Percentiles rank a stretch among this genome's conserved stretches.
Evolutionary conservation across 2,113 vertebrate species (phyloP).

Genomic region (Ammodytes dubius): DNA sequence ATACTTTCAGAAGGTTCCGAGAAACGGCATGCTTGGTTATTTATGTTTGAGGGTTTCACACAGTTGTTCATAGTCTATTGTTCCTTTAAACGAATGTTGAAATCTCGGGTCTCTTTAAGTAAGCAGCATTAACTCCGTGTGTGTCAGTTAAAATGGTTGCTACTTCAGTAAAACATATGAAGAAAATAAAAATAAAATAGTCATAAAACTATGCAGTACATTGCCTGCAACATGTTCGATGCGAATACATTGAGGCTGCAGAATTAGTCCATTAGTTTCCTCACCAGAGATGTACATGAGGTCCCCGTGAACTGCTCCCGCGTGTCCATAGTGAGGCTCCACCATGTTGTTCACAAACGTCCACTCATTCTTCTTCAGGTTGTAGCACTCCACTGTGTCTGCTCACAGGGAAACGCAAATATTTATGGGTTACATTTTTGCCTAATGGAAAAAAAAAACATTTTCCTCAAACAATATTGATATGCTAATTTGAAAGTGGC

Average conservation of each 20-base stretch:
- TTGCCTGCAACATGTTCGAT: too few relatives aligned
- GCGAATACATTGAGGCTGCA: too few relatives aligned
- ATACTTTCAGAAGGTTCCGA: background rate
- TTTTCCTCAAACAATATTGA: too few relatives aligned
- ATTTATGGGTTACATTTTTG: too few relatives aligned
- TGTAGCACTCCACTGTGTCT: constrained; percentile 87
- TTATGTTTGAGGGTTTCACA: background rate
- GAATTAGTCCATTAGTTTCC: background rate
- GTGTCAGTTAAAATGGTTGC: background rate
- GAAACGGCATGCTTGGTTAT: background rate
- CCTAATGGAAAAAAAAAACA: too few relatives aligned
- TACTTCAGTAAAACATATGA: background rate
- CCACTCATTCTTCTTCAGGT: constrained; percentile 87
- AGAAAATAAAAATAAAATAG: too few relatives aligned
- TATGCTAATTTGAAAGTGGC: background rate
- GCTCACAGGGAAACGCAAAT: background rate
- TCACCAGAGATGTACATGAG: constrained; percentile 89
- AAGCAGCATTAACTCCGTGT: too few relatives aligned
- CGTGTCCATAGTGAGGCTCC: constrained; percentile 88
- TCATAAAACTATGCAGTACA: too few relatives aligned
- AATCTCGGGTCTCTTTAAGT: background rate
- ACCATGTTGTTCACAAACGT: constrained; percentile 81
- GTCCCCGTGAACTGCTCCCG: constrained; percentile 84
- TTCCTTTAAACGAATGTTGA: background rate
- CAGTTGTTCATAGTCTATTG: background rate